These are phyloP conservation scores for Pandemis cinnamomeana DNA, from an alignment of 2,888 invertebrate species.

Conservation along the genomic window DNA sequence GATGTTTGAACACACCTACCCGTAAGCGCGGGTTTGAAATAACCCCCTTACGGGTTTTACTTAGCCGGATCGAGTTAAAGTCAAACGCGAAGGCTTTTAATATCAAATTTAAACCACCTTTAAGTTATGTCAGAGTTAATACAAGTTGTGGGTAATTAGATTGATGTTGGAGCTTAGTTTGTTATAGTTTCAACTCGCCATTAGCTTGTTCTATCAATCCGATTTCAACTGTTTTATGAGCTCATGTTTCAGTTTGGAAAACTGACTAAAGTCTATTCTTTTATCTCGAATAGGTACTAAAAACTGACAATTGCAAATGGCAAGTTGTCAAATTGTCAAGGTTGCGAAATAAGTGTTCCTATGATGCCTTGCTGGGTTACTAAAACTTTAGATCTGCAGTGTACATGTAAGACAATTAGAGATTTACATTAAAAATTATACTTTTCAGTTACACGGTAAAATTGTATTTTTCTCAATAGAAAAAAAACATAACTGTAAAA, in stretches of 20 bases:
- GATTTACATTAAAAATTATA: too few species aligned
- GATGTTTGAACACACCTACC: too few species aligned
- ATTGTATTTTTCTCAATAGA: too few species aligned
- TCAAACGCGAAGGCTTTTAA: constrained; percentile 46
- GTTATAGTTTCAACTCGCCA: constrained; percentile 3
- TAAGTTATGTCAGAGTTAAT: constrained; percentile 42
- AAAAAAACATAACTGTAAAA: too few species aligned
- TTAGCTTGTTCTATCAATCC: neutral
- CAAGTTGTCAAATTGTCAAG: too few species aligned
- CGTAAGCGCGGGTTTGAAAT: constrained; percentile 2
- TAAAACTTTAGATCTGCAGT: too few species aligned
- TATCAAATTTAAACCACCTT: constrained; percentile 44
- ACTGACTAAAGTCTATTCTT: neutral
- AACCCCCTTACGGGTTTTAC: constrained; percentile 23
- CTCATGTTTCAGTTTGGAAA: neutral
- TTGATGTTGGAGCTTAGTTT: constrained; percentile 28
- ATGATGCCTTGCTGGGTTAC: too few species aligned
- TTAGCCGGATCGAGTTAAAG: constrained; percentile 54
- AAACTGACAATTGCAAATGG: too few species aligned
- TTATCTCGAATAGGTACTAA: too few species aligned
- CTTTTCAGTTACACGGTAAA: too few species aligned
- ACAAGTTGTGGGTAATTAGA: constrained; percentile 35
- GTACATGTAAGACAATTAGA: too few species aligned
- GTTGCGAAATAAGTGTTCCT: too few species aligned
- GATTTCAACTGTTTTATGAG: neutral